Evolutionary conservation across 2,888 invertebrate genomes (phyloP).

Genomic region (Ophion slaviceki): DNA sequence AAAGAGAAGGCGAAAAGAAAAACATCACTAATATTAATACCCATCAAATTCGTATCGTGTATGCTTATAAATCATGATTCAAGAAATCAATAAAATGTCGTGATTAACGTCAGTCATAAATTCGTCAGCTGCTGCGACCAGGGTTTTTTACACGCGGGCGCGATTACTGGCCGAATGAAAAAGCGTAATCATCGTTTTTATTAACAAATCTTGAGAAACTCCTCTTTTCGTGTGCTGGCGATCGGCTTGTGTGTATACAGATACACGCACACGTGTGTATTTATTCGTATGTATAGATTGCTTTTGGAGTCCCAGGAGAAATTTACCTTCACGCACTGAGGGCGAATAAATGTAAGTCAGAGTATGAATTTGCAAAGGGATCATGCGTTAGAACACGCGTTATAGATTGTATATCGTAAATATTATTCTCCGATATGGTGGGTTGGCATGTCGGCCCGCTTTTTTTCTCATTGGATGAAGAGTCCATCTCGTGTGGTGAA

Average conservation of each 20-base stretch:
- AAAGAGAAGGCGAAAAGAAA: conserved; percentile 4
- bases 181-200: not conserved
- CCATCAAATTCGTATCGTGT: conserved; percentile 7
- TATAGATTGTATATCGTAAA: conserved; percentile 28
- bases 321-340: conserved; percentile 36
- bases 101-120: conserved; percentile 35
- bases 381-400: conserved; percentile 37
- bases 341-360: conserved; percentile 20
- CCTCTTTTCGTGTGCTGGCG: not conserved
- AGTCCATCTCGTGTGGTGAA: conserved; percentile 18
- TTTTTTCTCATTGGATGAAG: conserved; percentile 24
- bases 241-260: not conserved
- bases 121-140: conserved; percentile 12
- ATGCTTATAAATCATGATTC: conserved; percentile 7
- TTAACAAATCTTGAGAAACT: not conserved
- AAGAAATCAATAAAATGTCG: conserved; percentile 33
- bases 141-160: conserved; percentile 4
- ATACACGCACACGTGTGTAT: not conserved
- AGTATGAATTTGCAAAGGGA: conserved; percentile 16
- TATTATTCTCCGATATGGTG: not conserved
- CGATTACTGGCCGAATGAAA: not conserved
- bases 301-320: conserved; percentile 47
- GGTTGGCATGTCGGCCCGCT: conserved; percentile 7
- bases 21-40: not conserved
- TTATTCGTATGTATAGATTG: not conserved